phyloP scores from a whole-genome alignment of 2,797 vertebrate genomes.

The Pelodytes ibericus region DNA sequence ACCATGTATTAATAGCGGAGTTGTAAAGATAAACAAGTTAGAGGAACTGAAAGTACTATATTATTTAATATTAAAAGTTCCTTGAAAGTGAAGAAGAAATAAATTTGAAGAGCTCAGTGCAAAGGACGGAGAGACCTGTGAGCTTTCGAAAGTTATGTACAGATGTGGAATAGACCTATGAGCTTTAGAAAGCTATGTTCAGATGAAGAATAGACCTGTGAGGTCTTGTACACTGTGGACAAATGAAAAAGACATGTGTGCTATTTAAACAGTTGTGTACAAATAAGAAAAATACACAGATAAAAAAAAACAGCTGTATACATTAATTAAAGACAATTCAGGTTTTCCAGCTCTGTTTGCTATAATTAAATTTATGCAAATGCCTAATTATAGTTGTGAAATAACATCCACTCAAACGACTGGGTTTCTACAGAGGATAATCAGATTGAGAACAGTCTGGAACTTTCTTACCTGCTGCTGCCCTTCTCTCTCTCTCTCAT shows the following conservation, averaged over 20 bases:
- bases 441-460: neutral
- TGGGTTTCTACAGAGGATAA: constrained; percentile 6
- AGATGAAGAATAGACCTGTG: neutral
- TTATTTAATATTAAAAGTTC: too few relatives aligned
- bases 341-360: neutral
- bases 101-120: too few relatives aligned
- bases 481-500: constrained; percentile 9
- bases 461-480: constrained; percentile 29
- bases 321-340: neutral
- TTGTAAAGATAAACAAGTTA: too few relatives aligned
- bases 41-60: too few relatives aligned
- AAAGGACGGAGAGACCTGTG: neutral
- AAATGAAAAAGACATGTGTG: neutral
- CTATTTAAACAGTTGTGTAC: too few relatives aligned
- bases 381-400: neutral
- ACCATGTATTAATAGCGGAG: too few relatives aligned
- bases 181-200: neutral
- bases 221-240: neutral
- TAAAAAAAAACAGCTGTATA: neutral
- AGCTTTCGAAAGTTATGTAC: too few relatives aligned
- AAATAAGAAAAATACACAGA: neutral
- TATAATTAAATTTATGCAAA: neutral
- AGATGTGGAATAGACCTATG: too few relatives aligned
- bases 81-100: too few relatives aligned
- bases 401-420: neutral